phyloP scores from a whole-genome alignment of 2,113 vertebrate genomes.

The Tinamus guttatus region DNA sequence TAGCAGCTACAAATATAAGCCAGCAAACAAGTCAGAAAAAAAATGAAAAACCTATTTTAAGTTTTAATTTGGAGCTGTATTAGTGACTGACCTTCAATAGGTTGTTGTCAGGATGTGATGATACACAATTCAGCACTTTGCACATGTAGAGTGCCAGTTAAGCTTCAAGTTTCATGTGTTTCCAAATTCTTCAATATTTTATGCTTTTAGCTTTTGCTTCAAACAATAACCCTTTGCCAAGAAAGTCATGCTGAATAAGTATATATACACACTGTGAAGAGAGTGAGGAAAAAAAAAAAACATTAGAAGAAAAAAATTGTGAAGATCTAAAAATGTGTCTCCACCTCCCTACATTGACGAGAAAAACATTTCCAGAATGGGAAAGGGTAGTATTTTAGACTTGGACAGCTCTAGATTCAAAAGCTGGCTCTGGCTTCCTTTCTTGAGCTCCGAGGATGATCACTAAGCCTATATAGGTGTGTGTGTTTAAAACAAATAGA shows the following conservation, averaged over 20 bases:
- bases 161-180: background rate
- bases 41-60: background rate
- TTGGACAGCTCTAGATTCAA: background rate
- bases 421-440: background rate
- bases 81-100: background rate
- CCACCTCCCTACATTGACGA: background rate
- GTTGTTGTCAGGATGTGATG: background rate
- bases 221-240: background rate
- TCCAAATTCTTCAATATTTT: background rate
- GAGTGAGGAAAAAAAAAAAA: background rate
- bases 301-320: background rate
- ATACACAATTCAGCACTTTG: background rate
- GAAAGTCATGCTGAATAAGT: background rate
- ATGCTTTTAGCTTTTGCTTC: background rate
- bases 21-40: background rate
- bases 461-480: background rate
- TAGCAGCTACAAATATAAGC: background rate
- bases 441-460: background rate
- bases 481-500: background rate
- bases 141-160: background rate
- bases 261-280: accelerated
- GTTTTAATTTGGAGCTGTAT: background rate
- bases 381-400: background rate
- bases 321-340: background rate
- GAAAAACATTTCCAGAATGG: background rate